Evolutionary conservation across 37 sponge, comb jelly and placozoan species (phyloP), one percentile per base, ranked within the genome.

Genomic region (Cladorhizidae sp.): DNA sequence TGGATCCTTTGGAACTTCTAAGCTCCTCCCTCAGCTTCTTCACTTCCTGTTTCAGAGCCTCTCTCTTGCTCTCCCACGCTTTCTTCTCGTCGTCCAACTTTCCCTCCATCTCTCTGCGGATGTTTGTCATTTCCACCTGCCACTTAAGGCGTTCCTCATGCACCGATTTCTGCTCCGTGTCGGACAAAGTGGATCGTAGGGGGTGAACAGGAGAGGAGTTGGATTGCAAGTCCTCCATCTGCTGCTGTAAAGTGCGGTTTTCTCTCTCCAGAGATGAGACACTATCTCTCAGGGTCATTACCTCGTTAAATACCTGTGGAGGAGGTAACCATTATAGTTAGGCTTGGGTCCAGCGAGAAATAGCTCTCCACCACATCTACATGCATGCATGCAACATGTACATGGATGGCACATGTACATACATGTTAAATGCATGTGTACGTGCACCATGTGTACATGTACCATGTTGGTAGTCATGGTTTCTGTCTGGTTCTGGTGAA

Each of bases 141-240:
- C 85, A 78, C 52, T 78, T 77, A 18, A 85, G 79, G 33, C 85
- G 70, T 43, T 85, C 85, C 72, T 85, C 85, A 1, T 55, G 37
- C 52, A 85, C 49, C 15, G 39, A 3, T 29, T 21, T 32, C 36
- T 67, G 38, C 33, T 7, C 67, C 18, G 35, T 33, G 28, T 12
- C 72, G 41, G 72, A 23, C 36, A 2, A 23, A 9, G 42, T 7
- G 1, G 5, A 45, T 37, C 3, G 29, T 2, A 20, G 56, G 6
- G 36, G 3, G 56, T 26, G 8, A 55, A 2, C 37, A 28, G 43
- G 54, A 33, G 31, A n/a, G 23, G 74, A 6, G 17, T 31, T 51
- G 22, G 33, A 14, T 33, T 74, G 23, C 33, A 51, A 1, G 1
- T 40, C 36, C 2, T 55, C 56, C 21, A 74, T 6, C 22, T 74